Evolutionary conservation across 2,113 vertebrate genomes (phyloP).

Genomic region (Seriola quinqueradiata): DNA sequence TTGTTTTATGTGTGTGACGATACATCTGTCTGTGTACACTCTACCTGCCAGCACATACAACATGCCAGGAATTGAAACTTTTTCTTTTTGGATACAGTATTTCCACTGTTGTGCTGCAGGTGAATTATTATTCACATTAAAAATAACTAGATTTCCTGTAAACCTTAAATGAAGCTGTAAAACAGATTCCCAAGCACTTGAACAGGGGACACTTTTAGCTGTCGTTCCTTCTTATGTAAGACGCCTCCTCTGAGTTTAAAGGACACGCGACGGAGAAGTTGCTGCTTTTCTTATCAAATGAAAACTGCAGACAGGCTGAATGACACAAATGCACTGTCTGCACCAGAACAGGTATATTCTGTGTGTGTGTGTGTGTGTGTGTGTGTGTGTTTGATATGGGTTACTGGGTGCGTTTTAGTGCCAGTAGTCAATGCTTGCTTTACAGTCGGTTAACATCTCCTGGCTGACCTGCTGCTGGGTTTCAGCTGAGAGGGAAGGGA

Average conservation of each 20-base stretch:
- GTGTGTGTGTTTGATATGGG: conserved; percentile 69
- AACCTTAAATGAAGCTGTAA: conserved; percentile 71
- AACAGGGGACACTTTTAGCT: conserved; percentile 56
- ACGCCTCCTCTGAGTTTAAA: conserved; percentile 45
- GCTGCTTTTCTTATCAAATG: conserved; percentile 57
- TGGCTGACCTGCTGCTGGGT: conserved; percentile 65
- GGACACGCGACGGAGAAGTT: conserved; percentile 18
- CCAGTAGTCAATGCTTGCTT: conserved; percentile 59
- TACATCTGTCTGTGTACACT: conserved; percentile 45
- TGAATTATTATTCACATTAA: conserved; percentile 75
- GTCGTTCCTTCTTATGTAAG: conserved; percentile 45
- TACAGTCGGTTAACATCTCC: conserved; percentile 60
- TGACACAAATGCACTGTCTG: conserved; percentile 2
- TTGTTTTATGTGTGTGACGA: conserved; percentile 10
- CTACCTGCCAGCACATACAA: conserved; percentile 35
- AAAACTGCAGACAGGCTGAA: conserved; percentile 1
- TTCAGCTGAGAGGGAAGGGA: conserved; percentile 8
- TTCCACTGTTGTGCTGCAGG: conserved; percentile 71
- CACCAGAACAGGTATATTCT: conserved; percentile 25
- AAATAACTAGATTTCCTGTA: conserved; percentile 72
- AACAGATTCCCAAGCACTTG: conserved; percentile 52
- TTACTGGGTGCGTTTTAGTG: conserved; percentile 59
- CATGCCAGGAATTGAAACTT: conserved; percentile 55
- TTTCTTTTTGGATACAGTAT: conserved; percentile 62
- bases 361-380: conserved; percentile 34